Evolutionary conservation across 2,113 vertebrate genomes (phyloP).

Genomic region (Burhinus bistriatus): DNA sequence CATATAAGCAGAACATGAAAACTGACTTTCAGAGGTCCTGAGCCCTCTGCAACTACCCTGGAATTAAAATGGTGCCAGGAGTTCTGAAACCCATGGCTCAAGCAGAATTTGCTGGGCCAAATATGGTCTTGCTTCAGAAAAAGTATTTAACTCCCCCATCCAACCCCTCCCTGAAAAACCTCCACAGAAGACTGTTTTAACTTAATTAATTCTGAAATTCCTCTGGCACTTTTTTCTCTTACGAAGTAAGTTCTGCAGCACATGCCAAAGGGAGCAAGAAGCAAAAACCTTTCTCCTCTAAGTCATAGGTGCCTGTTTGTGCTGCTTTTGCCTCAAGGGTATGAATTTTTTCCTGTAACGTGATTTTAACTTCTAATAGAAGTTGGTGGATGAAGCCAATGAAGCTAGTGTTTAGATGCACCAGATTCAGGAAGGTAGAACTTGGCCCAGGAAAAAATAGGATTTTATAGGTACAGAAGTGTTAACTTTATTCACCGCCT

Average conservation of each 20-base stretch:
- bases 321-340: background rate
- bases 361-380: background rate
- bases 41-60: background rate
- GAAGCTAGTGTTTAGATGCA: background rate
- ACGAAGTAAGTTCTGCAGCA: background rate
- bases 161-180: accelerated
- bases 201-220: background rate
- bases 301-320: background rate
- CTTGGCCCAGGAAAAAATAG: background rate
- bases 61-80: background rate
- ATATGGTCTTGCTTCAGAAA: background rate
- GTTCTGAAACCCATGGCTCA: background rate
- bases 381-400: background rate
- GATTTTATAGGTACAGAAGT: background rate
- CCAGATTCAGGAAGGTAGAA: background rate
- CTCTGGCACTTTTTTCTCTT: background rate
- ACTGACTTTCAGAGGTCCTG: background rate
- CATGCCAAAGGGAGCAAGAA: background rate
- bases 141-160: background rate
- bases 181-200: background rate
- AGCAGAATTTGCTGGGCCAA: background rate
- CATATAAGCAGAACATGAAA: background rate
- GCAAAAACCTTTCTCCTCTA: background rate
- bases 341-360: background rate
- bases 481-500: background rate